Evolutionary conservation across 2,888 invertebrate species (phyloP).

Genomic region (Sphecodes monilicornis): DNA sequence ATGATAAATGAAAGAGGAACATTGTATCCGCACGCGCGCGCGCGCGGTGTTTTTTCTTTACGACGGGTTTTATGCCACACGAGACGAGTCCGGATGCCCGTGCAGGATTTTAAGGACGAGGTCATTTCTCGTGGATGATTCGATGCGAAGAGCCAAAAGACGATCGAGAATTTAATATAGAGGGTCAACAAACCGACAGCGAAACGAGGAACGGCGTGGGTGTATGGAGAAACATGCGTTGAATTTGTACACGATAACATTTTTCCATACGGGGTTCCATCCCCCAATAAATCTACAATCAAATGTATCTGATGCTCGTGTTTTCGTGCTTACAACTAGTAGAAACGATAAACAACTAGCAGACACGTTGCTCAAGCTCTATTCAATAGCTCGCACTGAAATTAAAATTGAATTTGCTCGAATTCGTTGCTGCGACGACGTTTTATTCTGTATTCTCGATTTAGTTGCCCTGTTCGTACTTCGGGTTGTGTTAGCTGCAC

Average conservation of each 20-base stretch:
- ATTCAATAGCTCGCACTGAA: background rate
- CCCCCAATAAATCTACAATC: background rate
- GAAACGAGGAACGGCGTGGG: background rate
- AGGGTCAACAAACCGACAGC: background rate
- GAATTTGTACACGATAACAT: background rate
- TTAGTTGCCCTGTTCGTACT: background rate
- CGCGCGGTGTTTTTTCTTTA: slow-evolving; percentile 12
- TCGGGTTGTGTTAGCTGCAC: background rate
- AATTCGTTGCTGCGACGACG: background rate
- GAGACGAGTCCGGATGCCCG: background rate
- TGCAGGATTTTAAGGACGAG: slow-evolving; percentile 12
- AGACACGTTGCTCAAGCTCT: background rate
- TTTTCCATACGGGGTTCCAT: background rate
- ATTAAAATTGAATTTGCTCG: background rate
- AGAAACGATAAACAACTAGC: background rate
- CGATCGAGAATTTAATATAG: slow-evolving; percentile 1
- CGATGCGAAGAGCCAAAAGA: background rate
- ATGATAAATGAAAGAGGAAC: slow-evolving; percentile 48
- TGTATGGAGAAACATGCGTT: background rate
- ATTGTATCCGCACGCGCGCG: slow-evolving; percentile 17
- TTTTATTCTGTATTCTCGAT: background rate
- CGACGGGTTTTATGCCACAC: slow-evolving; percentile 26
- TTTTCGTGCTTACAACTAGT: background rate
- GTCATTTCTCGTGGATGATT: background rate
- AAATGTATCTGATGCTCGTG: slow-evolving; percentile 1